Base-by-base conservation (phyloP, 2,888 invertebrate species). In the Callinectes sapidus region DNA sequence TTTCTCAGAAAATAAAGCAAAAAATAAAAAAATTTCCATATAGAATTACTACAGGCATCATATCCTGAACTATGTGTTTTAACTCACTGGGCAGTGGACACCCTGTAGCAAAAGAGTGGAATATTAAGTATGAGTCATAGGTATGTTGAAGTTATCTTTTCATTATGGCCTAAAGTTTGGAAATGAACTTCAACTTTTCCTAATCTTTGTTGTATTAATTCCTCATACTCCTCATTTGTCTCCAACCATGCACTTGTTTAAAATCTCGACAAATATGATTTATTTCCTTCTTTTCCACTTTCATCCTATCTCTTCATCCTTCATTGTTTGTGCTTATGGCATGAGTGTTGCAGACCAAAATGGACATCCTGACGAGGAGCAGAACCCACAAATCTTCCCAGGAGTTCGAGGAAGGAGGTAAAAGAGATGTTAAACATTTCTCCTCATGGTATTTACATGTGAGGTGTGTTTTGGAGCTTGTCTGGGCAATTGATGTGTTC, bases 321-420 rank as follows among this genome's bases (percentile, higher is more conserved):
- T 81, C 81, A 32, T 35, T 81, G 71, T 35, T 81, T 81, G 16
- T 81, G 81, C 81, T 81, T 10, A 81, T 81, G 81, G 35, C 35
- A 35, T 81, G 81, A 81, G 81, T 81, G 81, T 81, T 81, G 81
- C 81, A 81, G 81, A 81, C 81, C 35, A 81, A 32, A 81, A 81
- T 35, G 35, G 35, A 35, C 35, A 35, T 32, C 81, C 35, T 81
- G 81, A 81, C 3, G 81, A 16, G 81, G 35, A 81, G 14, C 81
- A 81, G 16, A 32, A 81, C 32, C 81, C 81, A 2, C 35, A 5
- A 35, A 35, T 81, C 81, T 81, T 81, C 35, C 81, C 81, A 16
- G 81, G 81, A 35, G 14, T 81, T 81, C 81, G 81, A 35, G 81
- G 81, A 81, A 35, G 35, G 81, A 81, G 81, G 81, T 81, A 81